These are phyloP conservation scores for Neomorphus geoffroyi DNA, from an alignment of 2,797 vertebrate genomes.

Conservation along the genomic window DNA sequence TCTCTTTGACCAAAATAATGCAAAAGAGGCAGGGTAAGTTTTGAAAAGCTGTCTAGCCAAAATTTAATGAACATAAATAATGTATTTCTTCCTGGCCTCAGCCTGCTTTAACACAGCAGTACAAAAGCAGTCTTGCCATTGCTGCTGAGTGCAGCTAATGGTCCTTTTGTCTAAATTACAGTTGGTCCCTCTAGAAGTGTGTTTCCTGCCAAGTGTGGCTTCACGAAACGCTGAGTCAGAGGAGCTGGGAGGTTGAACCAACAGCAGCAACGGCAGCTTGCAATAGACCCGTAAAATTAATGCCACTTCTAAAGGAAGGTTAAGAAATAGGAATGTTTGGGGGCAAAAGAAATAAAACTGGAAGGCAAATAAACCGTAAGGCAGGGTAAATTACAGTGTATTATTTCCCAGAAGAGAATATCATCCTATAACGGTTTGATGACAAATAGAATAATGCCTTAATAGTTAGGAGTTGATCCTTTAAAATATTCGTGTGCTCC, in stretches of 20 bases:
- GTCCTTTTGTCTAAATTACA: constrained; percentile 56
- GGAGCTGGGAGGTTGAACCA: not conserved
- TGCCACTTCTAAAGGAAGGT: not conserved
- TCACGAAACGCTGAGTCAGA: constrained; percentile 57
- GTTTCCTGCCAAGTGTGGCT: constrained; percentile 54
- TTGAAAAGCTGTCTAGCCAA: not conserved
- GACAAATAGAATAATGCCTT: not conserved
- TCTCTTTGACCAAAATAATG: not conserved
- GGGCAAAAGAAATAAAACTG: not conserved
- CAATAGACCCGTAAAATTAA: not conserved
- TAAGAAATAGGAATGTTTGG: not conserved
- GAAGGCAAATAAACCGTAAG: not conserved
- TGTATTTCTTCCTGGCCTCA: constrained; percentile 13
- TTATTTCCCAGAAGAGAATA: not conserved
- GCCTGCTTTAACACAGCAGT: not conserved
- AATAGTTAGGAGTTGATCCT: not conserved
- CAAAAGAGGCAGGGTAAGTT: not conserved
- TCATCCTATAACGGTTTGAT: not conserved
- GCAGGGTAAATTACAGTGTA: not conserved
- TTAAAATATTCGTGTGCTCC: constrained; percentile 28
- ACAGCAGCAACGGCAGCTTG: not conserved
- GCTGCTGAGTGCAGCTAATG: constrained; percentile 52
- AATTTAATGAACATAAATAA: constrained; percentile 24
- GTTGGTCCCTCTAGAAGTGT: constrained; percentile 32
- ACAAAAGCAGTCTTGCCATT: constrained; percentile 4